phyloP scores from a whole-genome alignment of 2,888 invertebrate genomes.

The Drosophila neotestacea region DNA sequence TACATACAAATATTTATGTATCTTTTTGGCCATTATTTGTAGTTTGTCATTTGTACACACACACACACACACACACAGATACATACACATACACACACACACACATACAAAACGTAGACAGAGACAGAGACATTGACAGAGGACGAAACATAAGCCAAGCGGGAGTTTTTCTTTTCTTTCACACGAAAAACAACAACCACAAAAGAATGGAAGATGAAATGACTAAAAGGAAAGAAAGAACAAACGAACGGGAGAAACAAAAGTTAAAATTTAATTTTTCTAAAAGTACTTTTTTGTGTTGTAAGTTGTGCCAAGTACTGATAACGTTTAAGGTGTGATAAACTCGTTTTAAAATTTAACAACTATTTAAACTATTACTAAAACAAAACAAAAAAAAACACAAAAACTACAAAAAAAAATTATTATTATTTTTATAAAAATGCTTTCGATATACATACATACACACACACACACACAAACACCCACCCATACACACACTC shows the following conservation, averaged over 20 bases:
- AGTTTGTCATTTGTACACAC: conserved; percentile 9
- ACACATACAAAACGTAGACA: conserved; percentile 13
- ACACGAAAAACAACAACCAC: conserved; percentile 12
- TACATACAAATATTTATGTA: conserved; percentile 1
- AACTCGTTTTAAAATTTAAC: conserved; percentile 82
- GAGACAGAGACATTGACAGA: conserved; percentile 19
- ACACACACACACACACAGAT: conserved; percentile 7
- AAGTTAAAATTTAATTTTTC: conserved; percentile 61
- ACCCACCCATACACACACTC: conserved; percentile 22
- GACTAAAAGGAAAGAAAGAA: neutral
- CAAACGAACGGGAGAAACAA: conserved; percentile 17
- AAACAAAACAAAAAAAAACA: conserved; percentile 50
- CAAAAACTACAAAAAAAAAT: conserved; percentile 37
- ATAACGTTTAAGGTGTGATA: conserved; percentile 85
- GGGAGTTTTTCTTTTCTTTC: conserved; percentile 25
- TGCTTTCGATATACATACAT: conserved; percentile 67
- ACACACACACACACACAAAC: conserved; percentile 22
- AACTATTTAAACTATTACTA: conserved; percentile 75
- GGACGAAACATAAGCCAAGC: conserved; percentile 26
- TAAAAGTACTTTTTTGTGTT: conserved; percentile 78
- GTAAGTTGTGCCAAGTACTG: conserved; percentile 86
- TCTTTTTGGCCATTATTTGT: conserved; percentile 26
- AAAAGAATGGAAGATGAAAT: neutral
- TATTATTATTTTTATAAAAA: conserved; percentile 60
- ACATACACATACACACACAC: conserved; percentile 3